A percentile compares a stretch with the other conserved stretches of the same genome.
These are phyloP conservation scores for Adineta ricciae DNA, from an alignment of 2,888 invertebrate genomes.

Conservation along the genomic window DNA sequence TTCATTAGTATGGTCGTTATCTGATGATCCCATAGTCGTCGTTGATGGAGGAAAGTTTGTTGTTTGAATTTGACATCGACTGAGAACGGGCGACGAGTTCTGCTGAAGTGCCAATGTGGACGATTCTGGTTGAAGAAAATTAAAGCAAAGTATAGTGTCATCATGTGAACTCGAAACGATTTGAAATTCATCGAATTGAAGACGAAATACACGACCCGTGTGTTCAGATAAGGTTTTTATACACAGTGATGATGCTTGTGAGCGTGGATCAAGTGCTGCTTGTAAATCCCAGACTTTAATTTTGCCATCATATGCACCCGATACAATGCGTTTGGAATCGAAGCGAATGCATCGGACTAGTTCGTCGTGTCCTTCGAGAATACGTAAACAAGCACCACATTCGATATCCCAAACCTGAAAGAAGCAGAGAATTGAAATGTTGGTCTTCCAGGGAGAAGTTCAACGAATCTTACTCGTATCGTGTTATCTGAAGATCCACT, in stretches of 20 bases:
- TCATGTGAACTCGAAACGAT: slow-evolving; percentile 98
- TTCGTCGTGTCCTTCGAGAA: slow-evolving; percentile 96
- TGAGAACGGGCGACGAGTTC: too few species aligned
- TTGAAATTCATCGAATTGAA: slow-evolving; percentile 99
- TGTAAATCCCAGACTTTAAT: slow-evolving; percentile 99
- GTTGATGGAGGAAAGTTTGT: neutral
- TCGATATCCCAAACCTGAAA: slow-evolving; percentile 66
- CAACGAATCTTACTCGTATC: slow-evolving; percentile 53
- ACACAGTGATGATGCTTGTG: slow-evolving; percentile 83
- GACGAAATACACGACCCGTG: slow-evolving; percentile 93
- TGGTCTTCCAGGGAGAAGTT: too few species aligned
- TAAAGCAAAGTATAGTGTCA: slow-evolving; percentile 99
- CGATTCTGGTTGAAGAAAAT: slow-evolving; percentile 62
- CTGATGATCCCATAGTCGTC: neutral
- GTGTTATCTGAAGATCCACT: slow-evolving; percentile 99
- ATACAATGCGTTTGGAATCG: slow-evolving; percentile 94
- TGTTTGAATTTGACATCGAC: neutral
- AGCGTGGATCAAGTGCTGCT: slow-evolving; percentile 91
- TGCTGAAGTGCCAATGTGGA: too few species aligned
- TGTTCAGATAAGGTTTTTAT: slow-evolving; percentile 95
- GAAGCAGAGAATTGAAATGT: neutral
- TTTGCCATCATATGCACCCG: slow-evolving; percentile 99
- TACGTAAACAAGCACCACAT: slow-evolving; percentile 69
- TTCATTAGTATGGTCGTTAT: neutral
- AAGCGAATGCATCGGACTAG: slow-evolving; percentile 95